A percentile compares a stretch with the other conserved stretches of the same genome.
Conservation (phyloP, 2,797 vertebrate genomes). For the Pteronotus mesoamericanus region DNA sequence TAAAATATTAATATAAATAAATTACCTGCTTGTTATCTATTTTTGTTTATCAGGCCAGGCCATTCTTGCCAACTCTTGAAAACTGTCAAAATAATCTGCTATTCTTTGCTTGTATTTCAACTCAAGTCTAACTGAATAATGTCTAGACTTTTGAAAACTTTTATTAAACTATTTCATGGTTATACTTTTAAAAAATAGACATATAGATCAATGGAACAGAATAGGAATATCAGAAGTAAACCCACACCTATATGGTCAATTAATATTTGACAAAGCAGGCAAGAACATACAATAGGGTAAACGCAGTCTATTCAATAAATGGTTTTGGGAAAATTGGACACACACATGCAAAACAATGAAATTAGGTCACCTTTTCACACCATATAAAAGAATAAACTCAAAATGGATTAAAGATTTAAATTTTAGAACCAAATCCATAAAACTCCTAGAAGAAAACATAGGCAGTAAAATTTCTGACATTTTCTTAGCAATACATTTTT, state of each 20-base stretch:
- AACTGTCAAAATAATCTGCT: neutral
- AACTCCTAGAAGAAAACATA: neutral
- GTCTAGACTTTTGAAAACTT: neutral
- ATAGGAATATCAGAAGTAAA: neutral
- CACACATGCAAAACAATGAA: neutral
- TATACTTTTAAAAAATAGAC: neutral
- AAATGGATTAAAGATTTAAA: neutral
- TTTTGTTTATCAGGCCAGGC: neutral
- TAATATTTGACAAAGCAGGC: neutral
- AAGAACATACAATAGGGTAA: neutral
- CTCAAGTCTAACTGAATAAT: neutral
- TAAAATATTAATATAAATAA: neutral
- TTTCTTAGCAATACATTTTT: neutral
- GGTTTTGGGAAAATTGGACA: neutral
- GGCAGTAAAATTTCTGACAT: neutral
- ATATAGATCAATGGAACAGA: neutral
- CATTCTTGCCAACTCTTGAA: neutral
- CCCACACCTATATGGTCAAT: neutral
- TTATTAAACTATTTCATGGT: neutral
- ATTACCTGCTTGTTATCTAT: neutral
- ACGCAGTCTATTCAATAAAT: neutral
- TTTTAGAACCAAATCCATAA: neutral
- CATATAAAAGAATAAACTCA: neutral
- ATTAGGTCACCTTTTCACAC: too few species aligned
- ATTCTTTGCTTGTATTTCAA: neutral